Base-by-base conservation (phyloP, 2,113 vertebrate species). In the Prietella phreatophila region DNA sequence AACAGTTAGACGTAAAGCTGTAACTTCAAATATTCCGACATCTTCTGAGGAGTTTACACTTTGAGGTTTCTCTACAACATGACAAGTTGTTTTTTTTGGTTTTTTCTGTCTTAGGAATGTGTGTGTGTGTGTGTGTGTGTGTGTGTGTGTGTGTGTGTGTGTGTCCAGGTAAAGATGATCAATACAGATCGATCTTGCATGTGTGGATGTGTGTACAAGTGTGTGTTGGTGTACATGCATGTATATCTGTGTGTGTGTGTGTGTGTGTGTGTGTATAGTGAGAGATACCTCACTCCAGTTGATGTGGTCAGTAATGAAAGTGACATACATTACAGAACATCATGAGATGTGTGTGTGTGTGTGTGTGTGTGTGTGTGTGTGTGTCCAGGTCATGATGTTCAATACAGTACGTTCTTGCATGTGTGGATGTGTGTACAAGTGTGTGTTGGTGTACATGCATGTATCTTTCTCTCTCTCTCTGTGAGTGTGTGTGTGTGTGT, bases 291-390 rank as follows among this genome's bases (percentile, higher is more conserved):
- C 61, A 10, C 25, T 63, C 19, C 56, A 19, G 56, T 6, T 58
- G 56, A 58, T 58, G 15, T 5, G 56, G 56, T 58, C 56, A 19
- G 14, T 58, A 19, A 58, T 63, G 61, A 27, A 63, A 63, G 20
- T 58, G 56, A 58, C 20, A 25, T 30, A 30, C 11, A 13, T 0
- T 30, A 30, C 63, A 67, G n/a, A 30, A 30, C n/a, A n/a, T 67
- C 0, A 8, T 63, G 63, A n/a, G n/a, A n/a, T 30, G 27, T 65
- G 67, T 73, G n/a, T 33, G 67, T 42, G n/a, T 33, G n/a, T 69
- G 67, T 71, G 30, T 71, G 67, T 71, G 67, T 71, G 67, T 30
- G n/a, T 71, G 9, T 71, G 67, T 71, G 67, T 67, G n/a, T 71
- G 47, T 50, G n/a, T n/a, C n/a, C n/a, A n/a, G n/a, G n/a, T n/a